Evolutionary conservation across 1,140 invertebrate genomes (phyloP).

Genomic region (Papilio glaucus): DNA sequence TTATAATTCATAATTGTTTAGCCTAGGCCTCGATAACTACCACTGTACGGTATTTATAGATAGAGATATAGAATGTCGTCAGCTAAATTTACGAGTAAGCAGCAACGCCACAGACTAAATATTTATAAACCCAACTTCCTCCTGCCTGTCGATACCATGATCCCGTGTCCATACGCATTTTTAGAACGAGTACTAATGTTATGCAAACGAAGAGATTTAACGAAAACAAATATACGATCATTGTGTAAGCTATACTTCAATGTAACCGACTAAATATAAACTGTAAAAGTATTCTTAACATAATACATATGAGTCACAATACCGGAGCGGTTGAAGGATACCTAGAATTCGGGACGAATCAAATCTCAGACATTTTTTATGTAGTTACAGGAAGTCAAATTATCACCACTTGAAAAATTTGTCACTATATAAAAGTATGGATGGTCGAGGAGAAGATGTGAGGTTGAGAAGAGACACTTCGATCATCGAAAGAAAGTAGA

Average conservation of each 20-base stretch:
- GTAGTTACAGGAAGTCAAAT: no score
- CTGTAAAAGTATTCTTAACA: not conserved
- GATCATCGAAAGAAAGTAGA: no score
- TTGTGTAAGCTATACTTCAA: not conserved
- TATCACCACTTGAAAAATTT: no score
- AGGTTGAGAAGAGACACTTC: no score
- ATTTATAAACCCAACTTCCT: conserved; percentile 44
- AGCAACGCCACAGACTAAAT: conserved; percentile 41
- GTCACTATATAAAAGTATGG: no score
- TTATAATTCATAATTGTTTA: conserved; percentile 20
- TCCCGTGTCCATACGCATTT: conserved; percentile 5
- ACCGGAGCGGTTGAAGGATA: not conserved
- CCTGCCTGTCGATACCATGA: conserved; percentile 5
- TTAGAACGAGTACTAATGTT: conserved; percentile 1
- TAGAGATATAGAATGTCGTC: conserved; percentile 23
- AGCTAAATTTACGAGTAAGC: conserved; percentile 37
- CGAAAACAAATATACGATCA: not conserved
- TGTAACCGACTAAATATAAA: not conserved
- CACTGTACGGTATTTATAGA: not conserved
- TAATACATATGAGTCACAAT: not conserved
- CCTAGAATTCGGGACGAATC: no score
- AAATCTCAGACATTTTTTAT: no score
- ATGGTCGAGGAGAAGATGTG: no score
- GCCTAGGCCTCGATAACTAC: not conserved
- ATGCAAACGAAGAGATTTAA: conserved; percentile 17